These are phyloP conservation scores for Eurois occulta DNA, from an alignment of 2,888 invertebrate genomes.

Conservation along the genomic window DNA sequence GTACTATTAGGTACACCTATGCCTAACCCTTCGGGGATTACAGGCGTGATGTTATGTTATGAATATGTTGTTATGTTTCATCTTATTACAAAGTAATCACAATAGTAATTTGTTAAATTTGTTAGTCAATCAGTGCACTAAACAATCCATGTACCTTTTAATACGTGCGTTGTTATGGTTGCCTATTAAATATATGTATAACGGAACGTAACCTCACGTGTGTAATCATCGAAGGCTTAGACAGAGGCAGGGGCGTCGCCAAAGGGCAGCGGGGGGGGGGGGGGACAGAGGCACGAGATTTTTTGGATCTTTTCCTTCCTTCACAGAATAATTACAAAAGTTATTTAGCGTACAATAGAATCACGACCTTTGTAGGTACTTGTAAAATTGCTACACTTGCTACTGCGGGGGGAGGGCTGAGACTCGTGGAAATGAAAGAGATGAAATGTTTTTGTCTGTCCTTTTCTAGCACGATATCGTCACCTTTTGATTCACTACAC, in stretches of 20 bases:
- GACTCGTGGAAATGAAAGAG: too few species aligned
- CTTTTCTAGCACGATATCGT: too few species aligned
- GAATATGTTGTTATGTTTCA: neutral
- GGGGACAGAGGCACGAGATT: neutral
- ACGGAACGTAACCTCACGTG: neutral
- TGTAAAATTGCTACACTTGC: too few species aligned
- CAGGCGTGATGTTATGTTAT: neutral
- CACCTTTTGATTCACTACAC: too few species aligned
- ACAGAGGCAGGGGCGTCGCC: neutral
- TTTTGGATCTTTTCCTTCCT: neutral
- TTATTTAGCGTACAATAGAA: too few species aligned
- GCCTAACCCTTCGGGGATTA: too few species aligned
- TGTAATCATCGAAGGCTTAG: neutral
- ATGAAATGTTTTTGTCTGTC: too few species aligned
- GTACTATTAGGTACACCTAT: too few species aligned
- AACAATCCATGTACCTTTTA: slow-evolving; percentile 2
- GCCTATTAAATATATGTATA: neutral
- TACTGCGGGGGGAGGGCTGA: too few species aligned
- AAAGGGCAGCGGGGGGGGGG: neutral
- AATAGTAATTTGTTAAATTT: neutral
- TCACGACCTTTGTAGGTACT: too few species aligned
- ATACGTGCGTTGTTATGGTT: slow-evolving; percentile 5
- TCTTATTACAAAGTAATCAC: neutral
- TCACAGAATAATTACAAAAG: neutral
- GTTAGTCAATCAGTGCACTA: neutral